Percentiles rank a stretch among this genome's conserved stretches.
phyloP scores from a whole-genome alignment of 2,888 invertebrate genomes.

The Agrotis clavis region DNA sequence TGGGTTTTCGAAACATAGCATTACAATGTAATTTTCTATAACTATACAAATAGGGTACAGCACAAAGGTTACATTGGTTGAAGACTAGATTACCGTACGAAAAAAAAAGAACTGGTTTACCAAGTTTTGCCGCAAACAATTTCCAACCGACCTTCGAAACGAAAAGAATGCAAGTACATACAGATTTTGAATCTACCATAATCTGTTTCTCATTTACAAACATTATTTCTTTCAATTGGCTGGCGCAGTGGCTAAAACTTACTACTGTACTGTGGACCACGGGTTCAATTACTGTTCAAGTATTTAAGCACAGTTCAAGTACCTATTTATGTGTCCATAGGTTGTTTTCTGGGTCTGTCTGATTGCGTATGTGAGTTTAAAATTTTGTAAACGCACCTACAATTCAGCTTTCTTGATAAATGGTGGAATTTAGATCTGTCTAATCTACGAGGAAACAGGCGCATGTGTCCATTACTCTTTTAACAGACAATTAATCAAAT shows the following conservation, averaged over 20 bases:
- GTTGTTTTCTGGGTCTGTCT: too few species aligned
- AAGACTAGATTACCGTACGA: background rate
- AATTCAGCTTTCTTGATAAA: too few species aligned
- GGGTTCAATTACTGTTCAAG: too few species aligned
- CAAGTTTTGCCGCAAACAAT: background rate
- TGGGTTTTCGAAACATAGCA: background rate
- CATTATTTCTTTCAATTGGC: too few species aligned
- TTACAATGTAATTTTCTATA: background rate
- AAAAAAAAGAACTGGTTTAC: background rate
- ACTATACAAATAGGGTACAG: background rate
- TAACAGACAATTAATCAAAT: background rate
- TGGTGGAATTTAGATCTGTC: background rate
- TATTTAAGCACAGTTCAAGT: too few species aligned
- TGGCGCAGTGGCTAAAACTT: too few species aligned
- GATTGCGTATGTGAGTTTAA: too few species aligned
- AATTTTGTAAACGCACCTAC: too few species aligned
- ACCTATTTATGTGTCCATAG: too few species aligned
- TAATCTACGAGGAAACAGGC: too few species aligned
- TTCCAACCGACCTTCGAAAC: background rate
- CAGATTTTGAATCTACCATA: background rate
- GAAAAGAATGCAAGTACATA: background rate
- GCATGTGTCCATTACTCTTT: background rate
- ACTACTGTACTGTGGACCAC: too few species aligned
- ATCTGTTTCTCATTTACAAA: background rate
- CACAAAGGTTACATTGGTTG: background rate